Conservation (phyloP, 2,888 invertebrate genomes). For the Stegophylla sp. region DNA sequence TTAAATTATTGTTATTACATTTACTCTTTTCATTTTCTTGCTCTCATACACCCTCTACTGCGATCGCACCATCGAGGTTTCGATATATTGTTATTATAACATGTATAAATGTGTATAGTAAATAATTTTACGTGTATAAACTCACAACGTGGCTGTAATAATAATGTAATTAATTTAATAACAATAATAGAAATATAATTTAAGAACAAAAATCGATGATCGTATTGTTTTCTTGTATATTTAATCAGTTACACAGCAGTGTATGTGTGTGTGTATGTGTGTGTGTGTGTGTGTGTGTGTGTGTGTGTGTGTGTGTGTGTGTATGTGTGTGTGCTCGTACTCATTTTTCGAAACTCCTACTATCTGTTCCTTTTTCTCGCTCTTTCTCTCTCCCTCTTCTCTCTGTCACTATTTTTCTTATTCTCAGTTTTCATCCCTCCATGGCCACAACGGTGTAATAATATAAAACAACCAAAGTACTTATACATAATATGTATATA, state of each 20-base stretch:
- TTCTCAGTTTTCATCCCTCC: too few species aligned
- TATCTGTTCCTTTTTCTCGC: background rate
- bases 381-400: background rate
- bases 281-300: too few species aligned
- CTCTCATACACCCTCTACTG: background rate
- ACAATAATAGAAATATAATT: slow-evolving; percentile 1
- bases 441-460: too few species aligned
- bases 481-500: too few species aligned
- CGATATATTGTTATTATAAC: slow-evolving; percentile 5
- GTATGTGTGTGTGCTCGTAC: background rate
- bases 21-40: background rate
- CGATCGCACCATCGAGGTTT: background rate
- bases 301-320: too few species aligned
- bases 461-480: too few species aligned
- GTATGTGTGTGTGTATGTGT: too few species aligned
- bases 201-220: slow-evolving; percentile 1
- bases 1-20: background rate
- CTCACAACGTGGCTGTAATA: slow-evolving; percentile 53
- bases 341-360: background rate
- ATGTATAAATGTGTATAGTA: slow-evolving; percentile 32
- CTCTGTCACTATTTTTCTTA: background rate
- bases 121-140: slow-evolving; percentile 47
- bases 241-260: background rate
- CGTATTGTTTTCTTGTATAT: slow-evolving; percentile 12
- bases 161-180: slow-evolving; percentile 47